These are phyloP conservation scores for Conomelus anceps DNA, from an alignment of 2,888 invertebrate genomes.

Conservation along the genomic window DNA sequence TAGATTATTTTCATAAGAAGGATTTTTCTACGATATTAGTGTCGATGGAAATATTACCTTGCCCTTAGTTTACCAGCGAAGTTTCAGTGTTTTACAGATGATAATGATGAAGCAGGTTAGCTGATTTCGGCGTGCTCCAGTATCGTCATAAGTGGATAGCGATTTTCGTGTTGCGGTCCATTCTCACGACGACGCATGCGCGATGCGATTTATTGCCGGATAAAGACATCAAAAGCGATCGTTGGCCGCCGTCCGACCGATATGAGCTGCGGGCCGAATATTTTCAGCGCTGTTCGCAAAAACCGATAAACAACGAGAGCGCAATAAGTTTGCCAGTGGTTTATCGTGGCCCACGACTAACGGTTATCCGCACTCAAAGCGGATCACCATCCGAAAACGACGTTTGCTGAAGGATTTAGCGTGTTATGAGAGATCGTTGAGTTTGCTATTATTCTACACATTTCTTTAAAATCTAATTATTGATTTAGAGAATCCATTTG, in stretches of 20 bases:
- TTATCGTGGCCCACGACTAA: neutral
- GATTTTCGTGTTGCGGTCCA: neutral
- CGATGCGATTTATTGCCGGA: neutral
- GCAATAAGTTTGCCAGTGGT: neutral
- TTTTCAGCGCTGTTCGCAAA: neutral
- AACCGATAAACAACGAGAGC: neutral
- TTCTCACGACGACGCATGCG: neutral
- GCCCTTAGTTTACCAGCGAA: no score
- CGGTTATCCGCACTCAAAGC: neutral
- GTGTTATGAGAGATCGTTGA: neutral
- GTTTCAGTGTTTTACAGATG: neutral
- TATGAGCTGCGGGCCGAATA: neutral
- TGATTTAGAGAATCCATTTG: no score
- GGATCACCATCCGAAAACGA: neutral
- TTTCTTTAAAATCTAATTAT: no score
- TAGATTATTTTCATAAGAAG: no score
- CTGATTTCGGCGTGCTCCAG: neutral
- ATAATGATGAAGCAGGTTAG: neutral
- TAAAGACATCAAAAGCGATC: neutral
- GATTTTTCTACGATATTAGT: no score
- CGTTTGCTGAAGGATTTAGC: neutral
- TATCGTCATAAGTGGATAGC: neutral
- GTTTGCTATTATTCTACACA: no score
- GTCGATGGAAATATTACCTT: no score
- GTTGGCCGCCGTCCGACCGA: neutral